Evolutionary conservation across 1,140 invertebrate genomes (phyloP).

Genomic region (Daktulosphaira vitifoliae): DNA sequence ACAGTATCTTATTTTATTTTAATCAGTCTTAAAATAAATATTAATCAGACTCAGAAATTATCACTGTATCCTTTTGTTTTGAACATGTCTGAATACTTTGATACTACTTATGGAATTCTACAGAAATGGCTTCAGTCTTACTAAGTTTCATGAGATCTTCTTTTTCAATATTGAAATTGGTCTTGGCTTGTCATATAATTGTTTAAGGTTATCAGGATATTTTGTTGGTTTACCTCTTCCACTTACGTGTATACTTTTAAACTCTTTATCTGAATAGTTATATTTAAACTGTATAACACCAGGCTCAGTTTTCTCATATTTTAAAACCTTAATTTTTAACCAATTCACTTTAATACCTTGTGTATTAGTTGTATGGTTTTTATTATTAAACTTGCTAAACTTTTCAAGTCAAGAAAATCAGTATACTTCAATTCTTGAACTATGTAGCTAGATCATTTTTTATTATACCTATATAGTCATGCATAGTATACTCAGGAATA

Average conservation of each 20-base stretch:
- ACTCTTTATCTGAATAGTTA: neutral
- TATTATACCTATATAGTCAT: neutral
- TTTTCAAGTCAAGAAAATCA: neutral
- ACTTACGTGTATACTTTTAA: neutral
- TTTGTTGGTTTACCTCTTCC: no score
- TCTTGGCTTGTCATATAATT: no score
- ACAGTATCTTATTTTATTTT: neutral
- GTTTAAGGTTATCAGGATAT: no score
- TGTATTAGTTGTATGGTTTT: neutral
- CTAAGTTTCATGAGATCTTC: neutral
- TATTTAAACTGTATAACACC: no score
- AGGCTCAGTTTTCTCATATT: no score
- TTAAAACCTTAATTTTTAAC: no score
- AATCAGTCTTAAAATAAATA: neutral
- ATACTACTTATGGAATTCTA: no score
- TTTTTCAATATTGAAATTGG: no score
- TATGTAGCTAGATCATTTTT: neutral
- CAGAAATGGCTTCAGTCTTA: neutral
- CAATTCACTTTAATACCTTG: no score
- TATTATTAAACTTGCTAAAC: no score
- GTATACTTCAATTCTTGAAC: neutral
- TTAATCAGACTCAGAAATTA: neutral
- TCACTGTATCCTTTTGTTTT: constrained; percentile 4
- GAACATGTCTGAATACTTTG: neutral
- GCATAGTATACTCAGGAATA: no score